A percentile compares a stretch with the other conserved stretches of the same genome.
Evolutionary conservation across 1,140 invertebrate genomes (phyloP).

Genomic region (Zaprionus gabonicus): DNA sequence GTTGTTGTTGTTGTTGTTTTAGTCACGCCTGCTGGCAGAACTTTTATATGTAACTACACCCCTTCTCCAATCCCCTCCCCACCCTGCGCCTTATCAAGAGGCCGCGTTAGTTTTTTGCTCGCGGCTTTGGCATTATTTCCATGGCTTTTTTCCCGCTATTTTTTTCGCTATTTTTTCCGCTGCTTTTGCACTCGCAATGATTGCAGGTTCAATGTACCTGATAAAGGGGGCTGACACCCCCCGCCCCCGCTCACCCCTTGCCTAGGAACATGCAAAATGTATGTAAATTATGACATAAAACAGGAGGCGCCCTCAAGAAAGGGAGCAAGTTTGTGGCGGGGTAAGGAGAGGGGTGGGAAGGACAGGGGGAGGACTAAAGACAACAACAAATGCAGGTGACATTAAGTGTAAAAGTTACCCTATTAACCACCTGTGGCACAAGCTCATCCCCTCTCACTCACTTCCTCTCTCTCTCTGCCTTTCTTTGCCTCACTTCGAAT

Average conservation of each 20-base stretch:
- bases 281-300: slow-evolving; percentile 78
- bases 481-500: slow-evolving; percentile 19
- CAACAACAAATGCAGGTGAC: slow-evolving; percentile 50
- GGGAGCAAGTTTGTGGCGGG: neutral
- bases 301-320: slow-evolving; percentile 32
- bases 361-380: neutral
- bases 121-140: slow-evolving; percentile 30
- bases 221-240: neutral
- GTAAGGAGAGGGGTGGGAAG: neutral
- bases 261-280: slow-evolving; percentile 73
- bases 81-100: slow-evolving; percentile 25
- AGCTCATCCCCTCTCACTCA: slow-evolving; percentile 1
- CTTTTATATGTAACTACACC: slow-evolving; percentile 51
- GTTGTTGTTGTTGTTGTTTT: slow-evolving; percentile 43
- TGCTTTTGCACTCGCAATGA: slow-evolving; percentile 50
- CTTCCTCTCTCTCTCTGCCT: neutral
- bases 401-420: slow-evolving; percentile 75
- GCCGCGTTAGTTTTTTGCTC: slow-evolving; percentile 30
- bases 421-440: slow-evolving; percentile 79
- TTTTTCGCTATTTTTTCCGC: neutral
- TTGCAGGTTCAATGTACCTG: slow-evolving; percentile 80
- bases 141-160: slow-evolving; percentile 1
- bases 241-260: neutral
- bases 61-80: too few species aligned
- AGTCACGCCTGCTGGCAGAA: slow-evolving; percentile 55